Evolutionary conservation across 2,888 invertebrate genomes (phyloP).

Genomic region (Pogonocherus hispidulus): DNA sequence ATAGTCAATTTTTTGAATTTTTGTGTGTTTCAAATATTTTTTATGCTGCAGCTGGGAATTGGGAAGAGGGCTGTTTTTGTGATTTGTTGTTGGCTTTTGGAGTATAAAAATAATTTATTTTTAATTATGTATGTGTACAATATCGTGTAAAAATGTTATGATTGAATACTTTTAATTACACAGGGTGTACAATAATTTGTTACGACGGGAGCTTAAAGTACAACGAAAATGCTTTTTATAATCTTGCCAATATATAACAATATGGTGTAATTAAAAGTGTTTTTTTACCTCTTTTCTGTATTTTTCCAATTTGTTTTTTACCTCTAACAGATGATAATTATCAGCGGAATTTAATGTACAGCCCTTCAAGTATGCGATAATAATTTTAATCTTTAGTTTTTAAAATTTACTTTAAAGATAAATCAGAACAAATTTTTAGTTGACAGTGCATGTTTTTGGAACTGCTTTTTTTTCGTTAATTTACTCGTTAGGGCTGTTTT

Average conservation of each 20-base stretch:
- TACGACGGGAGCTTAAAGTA: slow-evolving; percentile 44
- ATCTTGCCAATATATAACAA: slow-evolving; percentile 42
- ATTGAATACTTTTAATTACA: slow-evolving; percentile 38
- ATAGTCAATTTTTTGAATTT: slow-evolving; percentile 34
- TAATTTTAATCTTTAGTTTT: no score
- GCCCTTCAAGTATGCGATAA: background rate
- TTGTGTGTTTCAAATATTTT: slow-evolving; percentile 32
- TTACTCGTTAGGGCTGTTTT: no score
- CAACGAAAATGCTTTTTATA: slow-evolving; percentile 46
- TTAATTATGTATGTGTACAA: slow-evolving; percentile 34
- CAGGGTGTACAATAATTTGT: slow-evolving; percentile 38
- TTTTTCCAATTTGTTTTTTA: background rate
- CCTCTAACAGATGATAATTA: background rate
- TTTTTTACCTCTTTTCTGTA: slow-evolving; percentile 17
- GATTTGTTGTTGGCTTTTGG: slow-evolving; percentile 46
- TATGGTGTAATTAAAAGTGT: slow-evolving; percentile 40
- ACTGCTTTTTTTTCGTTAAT: no score
- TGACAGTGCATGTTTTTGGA: no score
- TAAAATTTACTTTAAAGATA: no score
- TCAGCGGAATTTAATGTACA: background rate
- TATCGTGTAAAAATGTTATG: slow-evolving; percentile 35
- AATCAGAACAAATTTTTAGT: no score
- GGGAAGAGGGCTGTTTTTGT: slow-evolving; percentile 39
- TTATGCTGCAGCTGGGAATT: slow-evolving; percentile 40
- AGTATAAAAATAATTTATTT: slow-evolving; percentile 42